These are phyloP conservation scores for Harpalus rufipes DNA, from an alignment of 2,888 invertebrate species.

Conservation along the genomic window DNA sequence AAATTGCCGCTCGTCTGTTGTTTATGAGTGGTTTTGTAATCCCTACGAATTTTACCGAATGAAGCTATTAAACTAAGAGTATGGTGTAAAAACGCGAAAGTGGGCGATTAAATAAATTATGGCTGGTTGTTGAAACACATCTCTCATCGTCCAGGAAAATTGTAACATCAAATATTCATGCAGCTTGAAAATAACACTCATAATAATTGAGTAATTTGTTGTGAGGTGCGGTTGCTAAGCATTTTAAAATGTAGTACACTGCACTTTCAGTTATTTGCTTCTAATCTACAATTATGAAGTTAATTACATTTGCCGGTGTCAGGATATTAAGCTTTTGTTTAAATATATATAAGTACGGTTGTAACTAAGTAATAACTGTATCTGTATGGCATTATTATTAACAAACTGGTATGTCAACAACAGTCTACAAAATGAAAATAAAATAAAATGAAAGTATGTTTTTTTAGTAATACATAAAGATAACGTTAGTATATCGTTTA, in stretches of 20 bases:
- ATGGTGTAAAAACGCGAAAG: not conserved
- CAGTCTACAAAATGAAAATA: too few relatives aligned
- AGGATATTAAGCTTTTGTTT: too few relatives aligned
- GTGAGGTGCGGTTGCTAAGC: not conserved
- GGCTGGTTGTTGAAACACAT: not conserved
- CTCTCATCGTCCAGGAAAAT: not conserved
- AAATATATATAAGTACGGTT: too few relatives aligned
- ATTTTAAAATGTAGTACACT: not conserved
- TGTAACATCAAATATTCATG: constrained; percentile 18
- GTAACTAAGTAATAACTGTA: too few relatives aligned
- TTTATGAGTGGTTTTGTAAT: constrained; percentile 28
- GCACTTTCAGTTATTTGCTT: not conserved
- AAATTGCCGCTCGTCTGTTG: constrained; percentile 29
- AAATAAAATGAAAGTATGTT: too few relatives aligned
- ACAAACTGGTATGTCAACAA: too few relatives aligned
- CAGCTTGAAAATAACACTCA: not conserved
- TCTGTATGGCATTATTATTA: too few relatives aligned
- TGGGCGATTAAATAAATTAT: constrained; percentile 14
- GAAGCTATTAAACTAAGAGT: constrained; percentile 23
- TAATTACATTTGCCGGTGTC: too few relatives aligned
- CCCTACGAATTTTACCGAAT: not conserved
- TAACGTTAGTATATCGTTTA: too few relatives aligned
- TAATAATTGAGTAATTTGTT: constrained; percentile 15
- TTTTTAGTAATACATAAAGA: too few relatives aligned
- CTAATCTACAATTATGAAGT: too few relatives aligned